A percentile compares a stretch with the other conserved stretches of the same genome.
Evolutionary conservation across 2,113 vertebrate genomes (phyloP).

Genomic region (Mus musculus): GRCm39 chr11:38431001-38431500

Average conservation of each 20-base stretch:
- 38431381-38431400: conserved; percentile 59
- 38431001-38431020: not conserved
- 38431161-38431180: conserved; percentile 64
- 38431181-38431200: conserved; percentile 67
- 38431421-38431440: conserved; percentile 57
- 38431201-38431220: conserved; percentile 47
- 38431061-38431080: not conserved
- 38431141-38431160: conserved; percentile 68
- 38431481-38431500: conserved; percentile 21
- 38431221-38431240: conserved; percentile 51
- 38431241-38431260: conserved; percentile 67
- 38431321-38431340: conserved; percentile 79
- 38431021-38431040: not conserved
- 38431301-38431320: conserved; percentile 74
- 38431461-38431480: conserved; percentile 34
- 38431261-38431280: conserved; percentile 71
- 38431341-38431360: conserved; percentile 75
- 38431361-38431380: conserved; percentile 64
- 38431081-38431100: conserved; percentile 27
- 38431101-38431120: conserved; percentile 25
- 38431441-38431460: conserved; percentile 42
- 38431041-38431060: not conserved
- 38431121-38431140: conserved; percentile 62
- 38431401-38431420: conserved; percentile 41
- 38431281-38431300: conserved; percentile 75